Percentiles rank a stretch among this genome's conserved stretches.
Evolutionary conservation across 2,113 vertebrate genomes (phyloP).

Genomic region (Nanorana parkeri): DNA sequence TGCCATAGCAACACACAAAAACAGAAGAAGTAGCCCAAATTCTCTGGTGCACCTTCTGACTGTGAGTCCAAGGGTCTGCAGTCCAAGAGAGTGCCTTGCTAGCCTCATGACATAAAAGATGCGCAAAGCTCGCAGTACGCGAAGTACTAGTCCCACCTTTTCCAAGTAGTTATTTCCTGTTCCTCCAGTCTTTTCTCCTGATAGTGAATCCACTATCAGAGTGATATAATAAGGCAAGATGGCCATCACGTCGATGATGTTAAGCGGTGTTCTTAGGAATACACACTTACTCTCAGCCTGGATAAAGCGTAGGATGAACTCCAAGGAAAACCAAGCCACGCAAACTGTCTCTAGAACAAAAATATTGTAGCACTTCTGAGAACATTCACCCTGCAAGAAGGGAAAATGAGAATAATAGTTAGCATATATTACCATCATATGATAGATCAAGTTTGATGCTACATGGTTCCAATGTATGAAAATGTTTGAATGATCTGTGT

Average conservation of each 20-base stretch:
- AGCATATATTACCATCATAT: background rate
- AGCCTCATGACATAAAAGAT: slow-evolving; percentile 95
- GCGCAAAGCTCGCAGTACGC: slow-evolving; percentile 88
- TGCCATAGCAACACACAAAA: slow-evolving; percentile 95
- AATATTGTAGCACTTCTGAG: slow-evolving; percentile 86
- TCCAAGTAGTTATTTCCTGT: slow-evolving; percentile 91
- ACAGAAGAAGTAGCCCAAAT: slow-evolving; percentile 90
- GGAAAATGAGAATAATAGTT: slow-evolving; percentile 38
- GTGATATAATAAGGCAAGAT: slow-evolving; percentile 94
- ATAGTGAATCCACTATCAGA: slow-evolving; percentile 84
- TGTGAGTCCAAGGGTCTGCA: slow-evolving; percentile 92
- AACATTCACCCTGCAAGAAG: slow-evolving; percentile 88
- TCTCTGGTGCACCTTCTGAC: slow-evolving; percentile 90
- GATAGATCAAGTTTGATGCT: no score
- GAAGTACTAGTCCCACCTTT: slow-evolving; percentile 88
- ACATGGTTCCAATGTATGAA: no score
- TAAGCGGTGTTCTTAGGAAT: slow-evolving; percentile 91
- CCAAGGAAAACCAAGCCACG: slow-evolving; percentile 95
- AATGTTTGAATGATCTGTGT: no score
- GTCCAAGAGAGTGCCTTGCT: slow-evolving; percentile 89
- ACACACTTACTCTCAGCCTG: slow-evolving; percentile 90
- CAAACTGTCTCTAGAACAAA: slow-evolving; percentile 95
- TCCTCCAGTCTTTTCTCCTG: slow-evolving; percentile 70
- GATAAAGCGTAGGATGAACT: slow-evolving; percentile 92
- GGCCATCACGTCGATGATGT: slow-evolving; percentile 91